A percentile compares a stretch with the other conserved stretches of the same genome.
Evolutionary conservation across 2,888 invertebrate genomes (phyloP).

Genomic region (Oscheius myriophilus): DNA sequence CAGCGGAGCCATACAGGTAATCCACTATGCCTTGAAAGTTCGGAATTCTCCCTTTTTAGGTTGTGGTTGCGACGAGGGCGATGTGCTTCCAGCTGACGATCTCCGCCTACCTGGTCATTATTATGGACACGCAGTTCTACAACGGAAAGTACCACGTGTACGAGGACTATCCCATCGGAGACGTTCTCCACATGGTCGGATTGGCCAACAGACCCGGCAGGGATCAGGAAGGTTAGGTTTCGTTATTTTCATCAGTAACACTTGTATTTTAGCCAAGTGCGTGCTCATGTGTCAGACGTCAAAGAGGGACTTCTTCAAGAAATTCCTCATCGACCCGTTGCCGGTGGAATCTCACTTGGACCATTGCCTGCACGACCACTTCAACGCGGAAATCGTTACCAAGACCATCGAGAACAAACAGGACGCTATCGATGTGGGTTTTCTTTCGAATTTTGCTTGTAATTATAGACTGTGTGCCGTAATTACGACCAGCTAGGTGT

Average conservation of each 20-base stretch:
- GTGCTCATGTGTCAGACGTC: slow-evolving; percentile 95
- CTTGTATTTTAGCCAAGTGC: slow-evolving; percentile 77
- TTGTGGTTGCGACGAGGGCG: slow-evolving; percentile 89
- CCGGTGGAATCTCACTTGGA: slow-evolving; percentile 98
- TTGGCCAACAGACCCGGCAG: slow-evolving; percentile 90
- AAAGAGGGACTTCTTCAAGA: slow-evolving; percentile 98
- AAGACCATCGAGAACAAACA: slow-evolving; percentile 99
- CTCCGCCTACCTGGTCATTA: slow-evolving; percentile 89
- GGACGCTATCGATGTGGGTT: slow-evolving; percentile 86
- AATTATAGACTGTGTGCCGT: no score
- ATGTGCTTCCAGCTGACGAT: slow-evolving; percentile 91
- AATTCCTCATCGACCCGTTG: slow-evolving; percentile 93
- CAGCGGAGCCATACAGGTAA: slow-evolving; percentile 83
- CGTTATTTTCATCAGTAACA: not conserved
- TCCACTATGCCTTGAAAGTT: not conserved
- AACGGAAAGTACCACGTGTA: slow-evolving; percentile 83
- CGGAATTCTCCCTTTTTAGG: no score
- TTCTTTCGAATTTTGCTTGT: no score
- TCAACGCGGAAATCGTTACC: slow-evolving; percentile 99
- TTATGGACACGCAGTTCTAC: slow-evolving; percentile 94
- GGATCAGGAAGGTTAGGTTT: slow-evolving; percentile 83
- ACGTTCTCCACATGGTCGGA: slow-evolving; percentile 96
- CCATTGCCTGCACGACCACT: slow-evolving; percentile 96
- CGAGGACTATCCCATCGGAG: slow-evolving; percentile 96
- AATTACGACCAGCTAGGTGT: no score